These are phyloP conservation scores for Eulithis prunata DNA, from an alignment of 2,888 invertebrate species.

Conservation along the genomic window DNA sequence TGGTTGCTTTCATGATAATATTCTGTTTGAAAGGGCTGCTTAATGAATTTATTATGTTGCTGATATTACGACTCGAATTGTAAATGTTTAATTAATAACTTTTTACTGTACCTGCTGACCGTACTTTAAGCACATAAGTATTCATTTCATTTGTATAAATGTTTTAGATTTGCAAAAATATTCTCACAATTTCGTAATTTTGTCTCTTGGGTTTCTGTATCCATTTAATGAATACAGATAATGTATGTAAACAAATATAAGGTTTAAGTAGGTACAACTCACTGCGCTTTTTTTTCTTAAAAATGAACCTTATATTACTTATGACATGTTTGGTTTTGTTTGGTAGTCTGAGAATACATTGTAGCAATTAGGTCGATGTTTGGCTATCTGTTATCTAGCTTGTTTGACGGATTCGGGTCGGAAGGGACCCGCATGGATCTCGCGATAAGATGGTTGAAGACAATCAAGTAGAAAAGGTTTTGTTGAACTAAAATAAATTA, in stretches of 20 bases:
- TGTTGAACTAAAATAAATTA: not conserved
- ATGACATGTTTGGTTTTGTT: too few relatives aligned
- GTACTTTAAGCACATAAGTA: too few relatives aligned
- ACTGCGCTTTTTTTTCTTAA: not conserved
- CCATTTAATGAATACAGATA: too few relatives aligned
- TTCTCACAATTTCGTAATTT: too few relatives aligned
- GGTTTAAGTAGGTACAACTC: too few relatives aligned
- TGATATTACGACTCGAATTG: conserved; percentile 2
- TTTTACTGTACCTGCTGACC: not conserved
- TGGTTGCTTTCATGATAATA: conserved; percentile 38
- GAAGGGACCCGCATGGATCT: conserved; percentile 27
- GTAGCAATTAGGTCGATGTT: conserved; percentile 18
- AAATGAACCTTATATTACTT: not conserved
- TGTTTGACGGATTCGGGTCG: conserved; percentile 19
- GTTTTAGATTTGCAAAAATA: too few relatives aligned
- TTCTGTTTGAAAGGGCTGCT: conserved; percentile 26
- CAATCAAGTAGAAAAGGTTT: conserved; percentile 10
- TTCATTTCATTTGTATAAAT: too few relatives aligned
- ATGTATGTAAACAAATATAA: too few relatives aligned
- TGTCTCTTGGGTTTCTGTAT: too few relatives aligned
- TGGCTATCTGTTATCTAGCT: conserved; percentile 22
- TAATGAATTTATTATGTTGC: conserved; percentile 22
- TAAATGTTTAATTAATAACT: conserved; percentile 2
- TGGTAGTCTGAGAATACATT: not conserved
- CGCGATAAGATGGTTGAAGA: conserved; percentile 17